These are phyloP conservation scores for Margaritifera margaritifera DNA, from an alignment of 2,888 invertebrate species.

Conservation along the genomic window DNA sequence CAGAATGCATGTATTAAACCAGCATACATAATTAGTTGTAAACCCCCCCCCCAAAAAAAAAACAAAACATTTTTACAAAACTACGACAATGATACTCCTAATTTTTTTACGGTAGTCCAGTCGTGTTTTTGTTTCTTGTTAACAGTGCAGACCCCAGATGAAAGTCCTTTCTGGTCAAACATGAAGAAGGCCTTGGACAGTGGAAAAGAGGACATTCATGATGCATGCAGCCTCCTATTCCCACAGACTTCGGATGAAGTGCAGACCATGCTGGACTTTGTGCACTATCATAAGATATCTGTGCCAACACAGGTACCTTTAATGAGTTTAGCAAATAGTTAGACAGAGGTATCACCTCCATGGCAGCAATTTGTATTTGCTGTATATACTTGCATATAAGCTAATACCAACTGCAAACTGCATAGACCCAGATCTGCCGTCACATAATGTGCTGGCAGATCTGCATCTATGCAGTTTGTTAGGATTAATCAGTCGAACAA, in stretches of 20 bases:
- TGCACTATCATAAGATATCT: slow-evolving; percentile 51
- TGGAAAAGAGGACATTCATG: slow-evolving; percentile 42
- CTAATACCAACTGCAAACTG: no score
- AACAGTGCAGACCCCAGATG: slow-evolving; percentile 56
- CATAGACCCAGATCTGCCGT: no score
- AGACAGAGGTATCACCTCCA: background rate
- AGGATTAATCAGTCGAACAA: no score
- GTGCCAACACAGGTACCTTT: slow-evolving; percentile 55
- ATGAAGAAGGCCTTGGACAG: slow-evolving; percentile 38
- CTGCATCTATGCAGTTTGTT: no score
- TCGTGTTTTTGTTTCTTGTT: slow-evolving; percentile 4
- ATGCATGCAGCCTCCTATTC: slow-evolving; percentile 51
- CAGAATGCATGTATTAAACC: background rate
- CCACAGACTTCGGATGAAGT: slow-evolving; percentile 54
- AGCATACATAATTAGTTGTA: background rate
- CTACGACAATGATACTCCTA: background rate
- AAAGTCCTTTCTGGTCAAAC: slow-evolving; percentile 46
- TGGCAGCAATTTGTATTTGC: no score
- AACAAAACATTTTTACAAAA: background rate
- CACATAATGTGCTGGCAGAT: no score
- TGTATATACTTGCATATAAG: no score
- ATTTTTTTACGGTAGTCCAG: background rate
- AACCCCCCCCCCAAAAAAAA: no score
- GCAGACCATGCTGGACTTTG: slow-evolving; percentile 55
- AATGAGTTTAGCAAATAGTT: background rate